Percentiles rank a stretch among this genome's conserved stretches.
Evolutionary conservation across 2,113 vertebrate genomes (phyloP).

Genomic region (Gobiocypris rarus): DNA sequence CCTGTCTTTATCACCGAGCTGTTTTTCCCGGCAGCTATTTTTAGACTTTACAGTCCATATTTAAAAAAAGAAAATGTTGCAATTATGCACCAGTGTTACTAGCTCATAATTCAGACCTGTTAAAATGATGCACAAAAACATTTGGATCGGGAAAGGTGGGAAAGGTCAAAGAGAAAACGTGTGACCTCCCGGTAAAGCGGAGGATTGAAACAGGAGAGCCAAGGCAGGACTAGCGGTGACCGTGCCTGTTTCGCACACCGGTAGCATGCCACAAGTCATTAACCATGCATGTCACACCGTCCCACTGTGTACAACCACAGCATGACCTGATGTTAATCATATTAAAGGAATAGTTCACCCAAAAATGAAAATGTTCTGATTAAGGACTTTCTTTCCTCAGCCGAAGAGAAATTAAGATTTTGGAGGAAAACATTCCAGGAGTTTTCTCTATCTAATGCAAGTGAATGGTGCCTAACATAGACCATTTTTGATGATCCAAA

Average conservation of each 20-base stretch:
- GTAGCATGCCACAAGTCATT: slow-evolving; percentile 47
- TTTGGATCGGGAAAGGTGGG: slow-evolving; percentile 19
- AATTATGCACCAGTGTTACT: slow-evolving; percentile 5
- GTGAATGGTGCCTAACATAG: no score
- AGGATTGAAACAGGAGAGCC: slow-evolving; percentile 23
- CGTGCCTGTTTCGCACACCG: slow-evolving; percentile 48
- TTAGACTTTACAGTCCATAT: not conserved
- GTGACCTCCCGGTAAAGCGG: slow-evolving; percentile 19
- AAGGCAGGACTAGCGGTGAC: slow-evolving; percentile 27
- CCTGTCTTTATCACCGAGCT: slow-evolving; percentile 9
- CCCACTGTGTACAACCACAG: slow-evolving; percentile 11
- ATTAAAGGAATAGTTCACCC: not conserved
- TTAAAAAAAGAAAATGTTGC: slow-evolving; percentile 9
- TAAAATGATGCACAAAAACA: slow-evolving; percentile 1
- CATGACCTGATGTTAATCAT: slow-evolving; percentile 25
- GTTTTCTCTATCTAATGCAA: no score
- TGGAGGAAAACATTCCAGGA: no score
- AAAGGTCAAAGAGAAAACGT: slow-evolving; percentile 54
- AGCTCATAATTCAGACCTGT: not conserved
- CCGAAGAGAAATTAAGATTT: no score
- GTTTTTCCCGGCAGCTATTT: not conserved
- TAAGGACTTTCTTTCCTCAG: not conserved
- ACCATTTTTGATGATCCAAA: no score
- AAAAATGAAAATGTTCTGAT: not conserved
- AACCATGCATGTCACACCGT: slow-evolving; percentile 41